Base-by-base conservation (phyloP, 2,797 vertebrate genomes). In the Diplodus puntazzo region DNA sequence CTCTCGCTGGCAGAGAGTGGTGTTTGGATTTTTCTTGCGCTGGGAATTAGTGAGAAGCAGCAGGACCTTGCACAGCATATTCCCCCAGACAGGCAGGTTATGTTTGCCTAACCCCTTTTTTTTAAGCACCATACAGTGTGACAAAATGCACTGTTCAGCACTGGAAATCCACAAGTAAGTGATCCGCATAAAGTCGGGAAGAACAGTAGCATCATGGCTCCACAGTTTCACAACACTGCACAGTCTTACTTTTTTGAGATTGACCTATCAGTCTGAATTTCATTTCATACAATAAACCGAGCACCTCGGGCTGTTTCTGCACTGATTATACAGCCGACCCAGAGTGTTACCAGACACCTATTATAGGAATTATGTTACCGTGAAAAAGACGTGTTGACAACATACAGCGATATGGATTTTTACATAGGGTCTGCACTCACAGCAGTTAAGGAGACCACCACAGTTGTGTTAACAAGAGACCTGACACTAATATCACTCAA, bases 401-500 rank as follows among this genome's bases (percentile, higher is more conserved):
- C 68, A 55, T 75, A 63, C 59, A 69, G 75, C 4, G 14, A 58
- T 69, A 73, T 69, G 58, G 70, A 58, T 85, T 88, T 89, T 84
- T 75, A 79, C 60, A 86, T 69, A 55, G 21, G 42, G 21, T 73
- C 57, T 74, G 69, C 69, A 53, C 66, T 76, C 67, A 45, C 48
- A 80, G 79, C 59, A 23, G 67, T 75, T 80, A 87, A 83, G 76
- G 6, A 78, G 62, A 82, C 48, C 59, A 23, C 46, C 79, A 62
- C 73, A 63, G 84, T 48, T 81, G 63, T 80, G 81, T 69, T 89
- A 89, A 93, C 86, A 91, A 79, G 75, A 88, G 43, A 85, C 69
- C 84, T 94, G 92, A 94, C 87, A 83, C 88, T 93, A 87, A 91
- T 93, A 86, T 87, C 83, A 90, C 81, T 90, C 87, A 91, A 92